These are phyloP conservation scores for Stegostoma tigrinum DNA, from an alignment of 2,113 vertebrate species.

Conservation along the genomic window DNA sequence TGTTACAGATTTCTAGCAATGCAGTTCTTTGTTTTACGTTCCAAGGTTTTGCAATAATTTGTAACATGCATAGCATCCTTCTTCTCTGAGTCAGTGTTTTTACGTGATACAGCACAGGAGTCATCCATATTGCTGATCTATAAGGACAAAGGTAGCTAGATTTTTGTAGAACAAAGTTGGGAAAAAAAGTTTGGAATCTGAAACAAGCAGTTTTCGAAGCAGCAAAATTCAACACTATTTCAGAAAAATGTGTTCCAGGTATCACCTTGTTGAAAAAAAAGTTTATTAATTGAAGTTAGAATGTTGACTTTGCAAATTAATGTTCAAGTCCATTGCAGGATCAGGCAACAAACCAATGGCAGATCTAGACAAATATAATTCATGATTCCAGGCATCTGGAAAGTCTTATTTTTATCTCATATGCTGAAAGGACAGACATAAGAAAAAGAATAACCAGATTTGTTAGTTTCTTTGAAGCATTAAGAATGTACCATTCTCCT, in stretches of 20 bases:
- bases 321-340: background rate
- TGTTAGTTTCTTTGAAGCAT: background rate
- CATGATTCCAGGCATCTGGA: background rate
- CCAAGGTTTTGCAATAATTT: too few species aligned
- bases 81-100: too few species aligned
- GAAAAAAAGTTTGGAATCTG: too few species aligned
- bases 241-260: background rate
- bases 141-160: background rate
- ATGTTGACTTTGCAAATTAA: background rate
- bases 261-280: background rate
- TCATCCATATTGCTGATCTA: background rate
- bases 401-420: background rate
- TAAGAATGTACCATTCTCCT: background rate
- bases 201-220: too few species aligned
- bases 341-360: background rate
- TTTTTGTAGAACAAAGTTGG: too few species aligned
- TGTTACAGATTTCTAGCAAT: too few species aligned
- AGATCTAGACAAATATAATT: background rate
- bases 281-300: background rate
- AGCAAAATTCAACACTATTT: too few species aligned
- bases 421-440: background rate
- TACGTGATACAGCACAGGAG: background rate
- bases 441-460: background rate
- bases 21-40: too few species aligned
- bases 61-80: too few species aligned